Evolutionary conservation across 2,113 vertebrate genomes (phyloP).

Genomic region (Xenopus tropicalis): DNA sequence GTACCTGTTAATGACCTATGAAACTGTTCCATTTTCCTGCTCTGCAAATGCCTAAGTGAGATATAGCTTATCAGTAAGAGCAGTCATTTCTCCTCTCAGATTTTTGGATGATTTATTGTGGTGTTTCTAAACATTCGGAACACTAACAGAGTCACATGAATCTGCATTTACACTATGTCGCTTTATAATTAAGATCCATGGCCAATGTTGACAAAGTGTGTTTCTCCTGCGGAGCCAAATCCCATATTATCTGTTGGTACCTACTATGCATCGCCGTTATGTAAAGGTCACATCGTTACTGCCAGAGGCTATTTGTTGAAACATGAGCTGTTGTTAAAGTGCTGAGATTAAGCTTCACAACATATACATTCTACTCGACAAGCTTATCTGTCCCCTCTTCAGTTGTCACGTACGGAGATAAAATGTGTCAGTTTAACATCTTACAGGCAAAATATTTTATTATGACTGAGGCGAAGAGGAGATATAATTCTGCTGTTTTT

Average conservation of each 20-base stretch:
- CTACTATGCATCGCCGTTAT: background rate
- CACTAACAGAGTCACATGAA: background rate
- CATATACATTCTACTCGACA: constrained; percentile 12
- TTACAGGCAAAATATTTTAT: constrained; percentile 31
- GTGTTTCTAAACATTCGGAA: background rate
- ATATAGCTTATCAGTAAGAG: background rate
- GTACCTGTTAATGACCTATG: background rate
- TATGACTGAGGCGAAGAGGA: constrained; percentile 10
- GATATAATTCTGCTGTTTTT: constrained; percentile 2
- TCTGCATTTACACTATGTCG: background rate
- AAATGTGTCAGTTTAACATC: constrained; percentile 24
- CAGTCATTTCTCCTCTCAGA: background rate
- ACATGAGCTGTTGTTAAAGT: background rate
- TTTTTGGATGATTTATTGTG: background rate
- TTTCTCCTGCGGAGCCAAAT: background rate
- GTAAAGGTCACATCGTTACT: background rate
- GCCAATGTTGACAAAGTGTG: background rate
- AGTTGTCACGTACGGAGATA: constrained; percentile 24
- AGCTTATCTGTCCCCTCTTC: constrained; percentile 25
- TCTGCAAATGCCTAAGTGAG: background rate
- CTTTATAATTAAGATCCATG: constrained; percentile 4
- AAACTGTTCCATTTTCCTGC: background rate
- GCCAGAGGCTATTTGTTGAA: background rate
- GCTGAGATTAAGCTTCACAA: background rate
- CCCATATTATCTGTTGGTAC: background rate